Percentiles rank a stretch among this genome's conserved stretches.
Conservation (phyloP, 1,140 invertebrate genomes). For the Parapsyche elsis region DNA sequence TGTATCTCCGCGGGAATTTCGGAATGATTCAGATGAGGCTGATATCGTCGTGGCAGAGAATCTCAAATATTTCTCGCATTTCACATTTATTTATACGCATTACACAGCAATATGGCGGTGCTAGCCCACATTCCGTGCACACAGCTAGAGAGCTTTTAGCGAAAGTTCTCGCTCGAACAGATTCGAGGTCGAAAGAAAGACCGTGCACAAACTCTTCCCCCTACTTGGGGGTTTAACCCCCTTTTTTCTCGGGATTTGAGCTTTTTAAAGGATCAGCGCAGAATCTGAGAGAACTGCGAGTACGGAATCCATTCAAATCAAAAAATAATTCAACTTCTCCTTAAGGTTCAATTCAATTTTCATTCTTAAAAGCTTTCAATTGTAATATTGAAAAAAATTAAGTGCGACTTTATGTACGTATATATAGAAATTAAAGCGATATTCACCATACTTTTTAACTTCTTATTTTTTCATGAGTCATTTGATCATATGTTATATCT, state of each 20-base stretch:
- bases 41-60: background rate
- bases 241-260: conserved; percentile 5
- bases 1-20: background rate
- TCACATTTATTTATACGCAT: conserved; percentile 2
- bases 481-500: no score
- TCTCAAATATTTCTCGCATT: conserved; percentile 14
- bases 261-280: conserved; percentile 21
- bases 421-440: no score
- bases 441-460: no score
- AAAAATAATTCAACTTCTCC: no score
- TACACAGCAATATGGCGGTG: no score
- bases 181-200: conserved; percentile 24
- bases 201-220: no score
- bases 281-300: background rate
- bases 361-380: no score
- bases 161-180: conserved; percentile 21
- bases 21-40: background rate
- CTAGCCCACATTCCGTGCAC: background rate
- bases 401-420: no score
- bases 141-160: conserved; percentile 11
- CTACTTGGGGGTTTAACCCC: background rate
- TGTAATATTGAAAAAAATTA: no score
- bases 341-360: no score
- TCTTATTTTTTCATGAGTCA: no score
- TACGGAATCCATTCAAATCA: background rate